Conservation (phyloP, 2,113 vertebrate species). For the Phoenicopterus ruber region DNA sequence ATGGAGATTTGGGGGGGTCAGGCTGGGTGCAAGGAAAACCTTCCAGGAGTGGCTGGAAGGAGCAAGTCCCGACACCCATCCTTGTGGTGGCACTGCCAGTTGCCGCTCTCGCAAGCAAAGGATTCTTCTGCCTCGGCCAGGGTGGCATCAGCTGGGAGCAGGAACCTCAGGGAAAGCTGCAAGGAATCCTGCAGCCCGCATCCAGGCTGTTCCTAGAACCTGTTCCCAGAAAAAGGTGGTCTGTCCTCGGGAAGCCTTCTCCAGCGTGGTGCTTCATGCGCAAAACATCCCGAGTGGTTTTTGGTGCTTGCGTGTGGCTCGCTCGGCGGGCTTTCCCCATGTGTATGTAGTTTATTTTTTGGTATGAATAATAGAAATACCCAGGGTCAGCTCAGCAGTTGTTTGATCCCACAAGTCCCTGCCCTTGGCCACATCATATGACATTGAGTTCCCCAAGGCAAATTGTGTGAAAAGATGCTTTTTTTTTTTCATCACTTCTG, state of each 20-base stretch:
- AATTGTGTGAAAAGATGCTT: slow-evolving; percentile 1
- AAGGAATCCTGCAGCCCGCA: not conserved
- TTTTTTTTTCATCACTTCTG: not conserved
- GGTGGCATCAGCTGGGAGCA: not conserved
- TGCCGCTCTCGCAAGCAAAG: not conserved
- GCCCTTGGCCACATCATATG: not conserved
- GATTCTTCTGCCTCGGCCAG: not conserved
- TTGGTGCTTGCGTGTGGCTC: not conserved
- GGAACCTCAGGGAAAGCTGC: not conserved
- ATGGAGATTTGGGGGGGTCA: not conserved
- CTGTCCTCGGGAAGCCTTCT: not conserved
- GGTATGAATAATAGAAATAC: not conserved
- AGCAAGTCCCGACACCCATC: not conserved
- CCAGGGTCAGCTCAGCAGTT: not conserved
- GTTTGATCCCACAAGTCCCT: not conserved
- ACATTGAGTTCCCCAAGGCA: not conserved
- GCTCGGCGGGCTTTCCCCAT: not conserved
- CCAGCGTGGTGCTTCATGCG: accelerated
- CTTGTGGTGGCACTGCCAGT: not conserved
- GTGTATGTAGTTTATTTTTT: not conserved
- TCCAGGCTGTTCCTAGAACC: not conserved
- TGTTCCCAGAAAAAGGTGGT: not conserved
- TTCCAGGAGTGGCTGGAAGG: not conserved
- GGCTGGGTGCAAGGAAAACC: not conserved
- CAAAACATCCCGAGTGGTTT: not conserved